A percentile compares a stretch with the other conserved stretches of the same genome.
phyloP scores from a whole-genome alignment of 2,113 vertebrate species.

The Sarotherodon lohbergeri region DNA sequence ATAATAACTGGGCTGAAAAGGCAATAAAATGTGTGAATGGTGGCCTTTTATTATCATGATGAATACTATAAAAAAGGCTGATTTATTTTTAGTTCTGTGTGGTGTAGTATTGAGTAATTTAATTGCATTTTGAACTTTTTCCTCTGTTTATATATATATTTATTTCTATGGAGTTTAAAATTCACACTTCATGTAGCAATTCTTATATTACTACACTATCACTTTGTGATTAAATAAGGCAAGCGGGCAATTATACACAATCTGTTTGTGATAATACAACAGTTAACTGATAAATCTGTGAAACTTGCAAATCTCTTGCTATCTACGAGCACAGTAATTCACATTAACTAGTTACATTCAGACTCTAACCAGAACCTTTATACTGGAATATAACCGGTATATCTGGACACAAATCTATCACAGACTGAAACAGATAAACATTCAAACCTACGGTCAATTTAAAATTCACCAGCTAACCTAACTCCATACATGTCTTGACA shows the following conservation, averaged over 20 bases:
- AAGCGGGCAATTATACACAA: not conserved
- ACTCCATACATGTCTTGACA: not conserved
- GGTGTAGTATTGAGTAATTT: not conserved
- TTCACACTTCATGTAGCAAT: not conserved
- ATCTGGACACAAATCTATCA: not conserved
- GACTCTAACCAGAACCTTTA: not conserved
- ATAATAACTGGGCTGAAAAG: not conserved
- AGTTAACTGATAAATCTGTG: not conserved
- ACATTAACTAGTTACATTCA: not conserved
- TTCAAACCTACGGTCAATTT: not conserved
- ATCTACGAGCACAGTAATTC: not conserved
- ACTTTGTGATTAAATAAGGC: not conserved
- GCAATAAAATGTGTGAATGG: not conserved
- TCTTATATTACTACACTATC: not conserved
- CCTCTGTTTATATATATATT: accelerated
- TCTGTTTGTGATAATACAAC: not conserved
- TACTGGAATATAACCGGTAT: not conserved
- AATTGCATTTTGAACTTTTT: not conserved
- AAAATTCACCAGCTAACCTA: not conserved
- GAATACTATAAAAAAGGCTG: not conserved
- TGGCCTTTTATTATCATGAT: not conserved
- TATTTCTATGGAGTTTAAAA: not conserved
- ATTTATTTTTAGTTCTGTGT: not conserved
- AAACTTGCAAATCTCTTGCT: not conserved
- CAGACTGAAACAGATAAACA: not conserved